Percentiles rank a stretch among this genome's conserved stretches.
phyloP scores from a whole-genome alignment of 2,888 invertebrate species.

The Cremastinae sp. region DNA sequence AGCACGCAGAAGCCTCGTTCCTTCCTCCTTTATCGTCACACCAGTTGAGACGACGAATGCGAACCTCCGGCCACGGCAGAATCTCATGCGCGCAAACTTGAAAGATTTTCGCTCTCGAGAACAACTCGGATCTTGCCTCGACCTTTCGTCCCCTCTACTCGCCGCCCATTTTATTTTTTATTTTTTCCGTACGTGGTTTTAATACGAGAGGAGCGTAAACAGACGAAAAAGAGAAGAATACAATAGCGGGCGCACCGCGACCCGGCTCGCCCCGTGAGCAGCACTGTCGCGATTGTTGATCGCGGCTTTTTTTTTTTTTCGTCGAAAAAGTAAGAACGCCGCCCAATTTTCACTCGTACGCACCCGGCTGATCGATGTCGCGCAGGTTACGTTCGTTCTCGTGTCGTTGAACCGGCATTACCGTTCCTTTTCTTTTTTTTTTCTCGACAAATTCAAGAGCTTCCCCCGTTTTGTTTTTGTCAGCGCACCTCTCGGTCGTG shows the following conservation, averaged over 20 bases:
- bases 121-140: not conserved
- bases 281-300: slow-evolving; percentile 38
- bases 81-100: slow-evolving; percentile 23
- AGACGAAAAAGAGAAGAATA: slow-evolving; percentile 14
- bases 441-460: not conserved
- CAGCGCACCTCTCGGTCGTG: not conserved
- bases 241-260: slow-evolving; percentile 26
- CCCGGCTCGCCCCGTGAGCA: slow-evolving; percentile 35
- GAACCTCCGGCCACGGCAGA: slow-evolving; percentile 17
- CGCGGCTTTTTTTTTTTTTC: slow-evolving; percentile 11
- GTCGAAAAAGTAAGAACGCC: slow-evolving; percentile 17
- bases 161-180: not conserved
- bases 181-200: not conserved
- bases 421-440: not conserved
- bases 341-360: slow-evolving; percentile 18
- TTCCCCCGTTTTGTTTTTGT: slow-evolving; percentile 1
- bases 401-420: slow-evolving; percentile 11
- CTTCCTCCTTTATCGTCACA: slow-evolving; percentile 7
- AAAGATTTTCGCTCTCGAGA: not conserved
- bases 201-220: not conserved
- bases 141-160: not conserved
- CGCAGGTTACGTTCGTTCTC: slow-evolving; percentile 3
- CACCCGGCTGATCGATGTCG: slow-evolving; percentile 33
- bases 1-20: slow-evolving; percentile 11
- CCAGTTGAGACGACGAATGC: slow-evolving; percentile 29